Evolutionary conservation across 1,140 invertebrate species (phyloP).

Genomic region (Drosophila ohnishii): DNA sequence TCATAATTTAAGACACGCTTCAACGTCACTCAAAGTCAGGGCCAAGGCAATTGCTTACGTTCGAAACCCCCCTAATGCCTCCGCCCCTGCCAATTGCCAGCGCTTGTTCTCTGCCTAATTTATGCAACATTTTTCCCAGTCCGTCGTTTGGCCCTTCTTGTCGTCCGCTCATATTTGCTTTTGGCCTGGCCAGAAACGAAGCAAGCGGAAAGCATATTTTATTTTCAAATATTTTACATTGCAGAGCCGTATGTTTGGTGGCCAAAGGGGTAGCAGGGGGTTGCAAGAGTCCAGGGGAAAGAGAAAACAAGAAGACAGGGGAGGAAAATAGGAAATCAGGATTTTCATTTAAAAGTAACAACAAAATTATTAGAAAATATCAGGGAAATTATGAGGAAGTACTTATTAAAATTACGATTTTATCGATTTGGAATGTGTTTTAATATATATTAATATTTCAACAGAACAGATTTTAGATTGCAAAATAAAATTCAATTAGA

Average conservation of each 20-base stretch:
- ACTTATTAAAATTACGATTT: neutral
- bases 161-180: slow-evolving; percentile 14
- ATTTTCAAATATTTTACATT: slow-evolving; percentile 47
- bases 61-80: slow-evolving; percentile 14
- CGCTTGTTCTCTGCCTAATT: slow-evolving; percentile 49
- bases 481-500: too few species aligned
- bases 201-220: slow-evolving; percentile 24
- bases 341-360: neutral
- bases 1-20: slow-evolving; percentile 68
- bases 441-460: neutral
- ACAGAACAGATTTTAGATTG: too few species aligned
- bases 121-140: slow-evolving; percentile 56
- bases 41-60: slow-evolving; percentile 37
- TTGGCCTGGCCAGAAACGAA: slow-evolving; percentile 17
- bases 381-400: neutral
- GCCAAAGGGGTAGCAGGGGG: slow-evolving; percentile 14
- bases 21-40: slow-evolving; percentile 75
- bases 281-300: neutral
- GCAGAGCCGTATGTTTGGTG: neutral
- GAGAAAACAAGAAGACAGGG: neutral
- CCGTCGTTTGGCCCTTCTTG: slow-evolving; percentile 31
- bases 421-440: too few species aligned
- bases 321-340: neutral
- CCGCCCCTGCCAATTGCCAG: slow-evolving; percentile 3
- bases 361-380: neutral